phyloP scores from a whole-genome alignment of 2,888 invertebrate genomes.

The Lithophane leautieri region DNA sequence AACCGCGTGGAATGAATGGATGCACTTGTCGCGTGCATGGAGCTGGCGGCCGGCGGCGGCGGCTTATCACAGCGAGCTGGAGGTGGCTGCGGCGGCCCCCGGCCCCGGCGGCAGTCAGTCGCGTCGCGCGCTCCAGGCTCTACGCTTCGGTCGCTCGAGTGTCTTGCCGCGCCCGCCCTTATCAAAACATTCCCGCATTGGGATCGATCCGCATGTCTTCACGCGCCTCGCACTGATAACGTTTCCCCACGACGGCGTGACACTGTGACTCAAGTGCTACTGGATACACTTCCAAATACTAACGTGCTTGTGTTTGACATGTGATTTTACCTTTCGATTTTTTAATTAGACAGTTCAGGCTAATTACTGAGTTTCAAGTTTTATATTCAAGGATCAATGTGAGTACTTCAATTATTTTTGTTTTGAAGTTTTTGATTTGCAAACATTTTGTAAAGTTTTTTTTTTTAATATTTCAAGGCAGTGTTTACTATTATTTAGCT shows the following conservation, averaged over 20 bases:
- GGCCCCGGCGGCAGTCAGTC: conserved; percentile 74
- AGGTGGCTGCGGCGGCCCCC: conserved; percentile 51
- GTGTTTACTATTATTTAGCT: neutral
- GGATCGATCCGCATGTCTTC: conserved; percentile 87
- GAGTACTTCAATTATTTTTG: conserved; percentile 49
- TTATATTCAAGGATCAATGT: conserved; percentile 64
- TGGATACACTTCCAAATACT: conserved; percentile 66
- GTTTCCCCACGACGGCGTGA: conserved; percentile 76
- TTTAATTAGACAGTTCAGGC: conserved; percentile 64
- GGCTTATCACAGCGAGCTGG: conserved; percentile 69
- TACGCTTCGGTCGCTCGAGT: conserved; percentile 67
- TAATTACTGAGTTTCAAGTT: conserved; percentile 59
- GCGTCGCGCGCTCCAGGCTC: conserved; percentile 83
- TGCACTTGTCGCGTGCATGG: conserved; percentile 80
- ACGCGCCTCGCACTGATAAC: conserved; percentile 79
- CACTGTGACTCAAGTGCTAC: conserved; percentile 81
- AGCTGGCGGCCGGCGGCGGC: conserved; percentile 41
- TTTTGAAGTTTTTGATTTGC: conserved; percentile 36
- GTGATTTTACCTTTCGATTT: conserved; percentile 71
- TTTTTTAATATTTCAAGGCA: no score
- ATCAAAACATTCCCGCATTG: conserved; percentile 84
- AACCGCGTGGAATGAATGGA: conserved; percentile 79
- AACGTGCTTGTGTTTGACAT: conserved; percentile 78
- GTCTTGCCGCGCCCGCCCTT: conserved; percentile 72
- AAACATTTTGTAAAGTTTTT: conserved; percentile 26